Evolutionary conservation across 1,140 invertebrate species (phyloP).

Genomic region (Prorops nasuta): DNA sequence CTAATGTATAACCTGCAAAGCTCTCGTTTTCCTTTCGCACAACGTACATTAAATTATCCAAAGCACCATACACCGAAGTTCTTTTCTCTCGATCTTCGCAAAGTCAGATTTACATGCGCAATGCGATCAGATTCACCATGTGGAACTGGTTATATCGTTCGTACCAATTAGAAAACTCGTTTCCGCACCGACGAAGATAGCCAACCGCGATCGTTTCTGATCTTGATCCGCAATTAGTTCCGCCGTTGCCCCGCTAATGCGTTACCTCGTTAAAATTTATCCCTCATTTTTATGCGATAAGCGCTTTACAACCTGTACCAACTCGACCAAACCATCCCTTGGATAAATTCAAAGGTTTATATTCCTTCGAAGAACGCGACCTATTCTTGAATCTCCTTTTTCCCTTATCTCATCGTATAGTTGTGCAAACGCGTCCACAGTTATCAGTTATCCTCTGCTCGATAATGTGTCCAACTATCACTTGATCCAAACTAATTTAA

Average conservation of each 20-base stretch:
- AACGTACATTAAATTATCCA: too few relatives aligned
- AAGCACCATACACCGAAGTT: too few relatives aligned
- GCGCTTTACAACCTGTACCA: conserved; percentile 11
- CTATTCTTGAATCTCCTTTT: conserved; percentile 15
- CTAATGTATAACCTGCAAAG: too few relatives aligned
- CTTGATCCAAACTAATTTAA: too few relatives aligned
- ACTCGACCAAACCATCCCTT: too few relatives aligned
- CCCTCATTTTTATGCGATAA: conserved; percentile 21
- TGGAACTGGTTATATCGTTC: conserved; percentile 16
- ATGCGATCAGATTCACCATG: conserved; percentile 11
- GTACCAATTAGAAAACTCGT: conserved; percentile 29
- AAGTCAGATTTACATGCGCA: background rate
- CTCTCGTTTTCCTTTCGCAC: too few relatives aligned
- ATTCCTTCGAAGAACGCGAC: conserved; percentile 13
- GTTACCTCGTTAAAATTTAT: conserved; percentile 25
- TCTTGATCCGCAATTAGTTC: conserved; percentile 23
- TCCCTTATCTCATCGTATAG: conserved; percentile 15
- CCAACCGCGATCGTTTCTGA: conserved; percentile 19
- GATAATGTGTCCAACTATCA: too few relatives aligned
- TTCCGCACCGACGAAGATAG: conserved; percentile 14
- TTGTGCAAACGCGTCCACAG: conserved; percentile 11
- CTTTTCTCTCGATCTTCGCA: too few relatives aligned
- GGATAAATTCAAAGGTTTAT: conserved; percentile 17
- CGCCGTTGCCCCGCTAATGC: conserved; percentile 13
- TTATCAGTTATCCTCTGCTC: conserved; percentile 15